Conservation (phyloP, 2,888 invertebrate species). For the Smittia aterrima region DNA sequence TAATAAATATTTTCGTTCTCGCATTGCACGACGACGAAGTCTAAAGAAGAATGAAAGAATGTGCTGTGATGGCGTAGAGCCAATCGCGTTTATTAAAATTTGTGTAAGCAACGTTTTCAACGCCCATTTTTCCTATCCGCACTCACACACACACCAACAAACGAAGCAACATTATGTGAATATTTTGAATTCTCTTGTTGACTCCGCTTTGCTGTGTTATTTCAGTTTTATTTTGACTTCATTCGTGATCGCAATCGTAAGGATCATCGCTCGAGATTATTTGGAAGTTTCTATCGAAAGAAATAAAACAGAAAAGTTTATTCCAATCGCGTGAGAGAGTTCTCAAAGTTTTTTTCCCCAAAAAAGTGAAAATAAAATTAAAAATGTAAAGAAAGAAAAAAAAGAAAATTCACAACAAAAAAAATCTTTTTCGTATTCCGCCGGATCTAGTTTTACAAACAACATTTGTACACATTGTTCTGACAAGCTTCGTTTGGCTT, state of each 20-base stretch:
- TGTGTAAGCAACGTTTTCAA: neutral
- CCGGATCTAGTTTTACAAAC: neutral
- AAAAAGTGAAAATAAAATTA: no score
- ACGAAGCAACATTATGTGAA: neutral
- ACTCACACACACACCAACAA: neutral
- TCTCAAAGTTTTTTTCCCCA: no score
- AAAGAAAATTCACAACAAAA: neutral
- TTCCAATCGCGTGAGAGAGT: neutral
- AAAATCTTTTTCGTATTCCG: neutral
- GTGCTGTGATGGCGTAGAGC: slow-evolving; percentile 6
- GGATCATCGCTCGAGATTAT: neutral
- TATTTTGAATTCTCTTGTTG: slow-evolving; percentile 2
- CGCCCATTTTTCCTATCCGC: neutral
- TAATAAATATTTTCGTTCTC: slow-evolving; percentile 7
- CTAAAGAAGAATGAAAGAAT: slow-evolving; percentile 1
- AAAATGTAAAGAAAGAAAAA: neutral
- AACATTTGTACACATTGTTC: neutral
- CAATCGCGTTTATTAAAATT: neutral
- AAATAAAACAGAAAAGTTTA: neutral
- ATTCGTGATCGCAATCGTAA: slow-evolving; percentile 33
- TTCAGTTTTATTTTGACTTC: slow-evolving; percentile 37
- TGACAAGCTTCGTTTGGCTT: no score
- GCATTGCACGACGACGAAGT: neutral
- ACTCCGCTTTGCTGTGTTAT: neutral
- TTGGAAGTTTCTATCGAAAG: neutral